Percentiles rank a stretch among this genome's conserved stretches.
Conservation (phyloP, 1,140 invertebrate genomes). For the Drosophila gunungcola region DNA sequence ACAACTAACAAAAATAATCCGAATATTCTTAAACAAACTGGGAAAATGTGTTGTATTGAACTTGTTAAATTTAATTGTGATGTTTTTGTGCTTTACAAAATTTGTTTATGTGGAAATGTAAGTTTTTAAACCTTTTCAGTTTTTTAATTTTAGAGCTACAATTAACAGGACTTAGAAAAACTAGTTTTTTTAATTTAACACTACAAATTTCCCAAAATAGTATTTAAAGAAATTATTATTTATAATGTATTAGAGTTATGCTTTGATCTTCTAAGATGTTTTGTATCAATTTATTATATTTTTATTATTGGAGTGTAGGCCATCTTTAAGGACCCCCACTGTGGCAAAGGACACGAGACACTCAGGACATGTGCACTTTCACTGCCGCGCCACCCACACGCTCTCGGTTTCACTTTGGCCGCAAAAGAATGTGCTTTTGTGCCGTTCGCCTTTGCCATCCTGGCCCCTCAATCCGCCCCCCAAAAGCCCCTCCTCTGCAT, state of each 20-base stretch:
- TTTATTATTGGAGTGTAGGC: no score
- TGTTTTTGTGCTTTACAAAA: no score
- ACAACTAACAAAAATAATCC: not conserved
- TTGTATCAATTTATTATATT: no score
- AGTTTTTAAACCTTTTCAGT: no score
- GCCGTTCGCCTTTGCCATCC: constrained; percentile 54
- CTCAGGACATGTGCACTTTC: constrained; percentile 78
- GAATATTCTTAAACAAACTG: not conserved
- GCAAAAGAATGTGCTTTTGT: constrained; percentile 63
- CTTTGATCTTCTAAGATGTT: no score
- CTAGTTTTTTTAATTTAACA: no score
- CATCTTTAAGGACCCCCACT: constrained; percentile 19
- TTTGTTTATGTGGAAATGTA: no score
- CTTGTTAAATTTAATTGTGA: not conserved
- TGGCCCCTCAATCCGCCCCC: not conserved
- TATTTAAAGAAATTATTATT: no score
- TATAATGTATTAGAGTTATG: no score
- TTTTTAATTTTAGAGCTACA: no score
- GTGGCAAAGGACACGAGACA: constrained; percentile 29
- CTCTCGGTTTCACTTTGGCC: constrained; percentile 72
- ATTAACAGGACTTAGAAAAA: no score
- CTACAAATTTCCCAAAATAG: no score
- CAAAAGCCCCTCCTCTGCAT: not conserved
- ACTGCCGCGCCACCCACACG: constrained; percentile 64
- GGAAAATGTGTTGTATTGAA: not conserved